Conservation (phyloP, 2,797 vertebrate genomes). For the Sebastes minor region DNA sequence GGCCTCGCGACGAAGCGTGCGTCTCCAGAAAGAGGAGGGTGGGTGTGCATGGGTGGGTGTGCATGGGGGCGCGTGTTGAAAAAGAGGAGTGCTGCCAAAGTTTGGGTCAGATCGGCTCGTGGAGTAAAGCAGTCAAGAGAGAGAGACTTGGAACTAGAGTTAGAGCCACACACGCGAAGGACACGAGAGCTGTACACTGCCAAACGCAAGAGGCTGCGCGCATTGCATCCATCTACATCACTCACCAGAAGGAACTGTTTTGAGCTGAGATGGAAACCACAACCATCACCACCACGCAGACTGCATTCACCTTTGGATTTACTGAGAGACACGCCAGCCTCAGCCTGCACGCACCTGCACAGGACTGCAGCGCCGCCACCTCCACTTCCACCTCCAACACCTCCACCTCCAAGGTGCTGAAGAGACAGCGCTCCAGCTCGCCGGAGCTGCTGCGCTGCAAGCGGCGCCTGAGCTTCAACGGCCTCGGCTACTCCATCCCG, state of each 20-base stretch:
- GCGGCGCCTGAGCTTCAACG: constrained; percentile 86
- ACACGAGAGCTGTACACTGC: constrained; percentile 84
- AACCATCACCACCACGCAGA: constrained; percentile 76
- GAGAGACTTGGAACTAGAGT: constrained; percentile 80
- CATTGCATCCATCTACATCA: constrained; percentile 52
- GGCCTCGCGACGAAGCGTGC: constrained; percentile 85
- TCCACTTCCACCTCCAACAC: too few species aligned
- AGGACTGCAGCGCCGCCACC: constrained; percentile 61
- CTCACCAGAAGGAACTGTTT: constrained; percentile 19
- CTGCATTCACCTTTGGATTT: constrained; percentile 78
- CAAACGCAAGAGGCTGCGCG: constrained; percentile 47
- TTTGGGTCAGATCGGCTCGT: constrained; percentile 86
- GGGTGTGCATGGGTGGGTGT: constrained; percentile 78
- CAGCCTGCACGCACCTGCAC: constrained; percentile 73
- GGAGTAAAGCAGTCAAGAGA: constrained; percentile 80
- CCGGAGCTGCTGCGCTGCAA: constrained; percentile 93
- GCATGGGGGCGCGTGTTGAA: constrained; percentile 86
- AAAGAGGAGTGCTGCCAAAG: constrained; percentile 88
- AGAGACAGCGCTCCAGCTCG: constrained; percentile 87
- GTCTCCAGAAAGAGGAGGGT: constrained; percentile 67
- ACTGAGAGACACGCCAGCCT: constrained; percentile 65
- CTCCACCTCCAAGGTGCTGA: constrained; percentile 77
- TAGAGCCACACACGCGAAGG: constrained; percentile 83
- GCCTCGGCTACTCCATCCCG: constrained; percentile 81
- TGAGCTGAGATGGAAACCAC: constrained; percentile 76